phyloP scores from a whole-genome alignment of 2,888 invertebrate genomes.

The Chloromyia formosa region DNA sequence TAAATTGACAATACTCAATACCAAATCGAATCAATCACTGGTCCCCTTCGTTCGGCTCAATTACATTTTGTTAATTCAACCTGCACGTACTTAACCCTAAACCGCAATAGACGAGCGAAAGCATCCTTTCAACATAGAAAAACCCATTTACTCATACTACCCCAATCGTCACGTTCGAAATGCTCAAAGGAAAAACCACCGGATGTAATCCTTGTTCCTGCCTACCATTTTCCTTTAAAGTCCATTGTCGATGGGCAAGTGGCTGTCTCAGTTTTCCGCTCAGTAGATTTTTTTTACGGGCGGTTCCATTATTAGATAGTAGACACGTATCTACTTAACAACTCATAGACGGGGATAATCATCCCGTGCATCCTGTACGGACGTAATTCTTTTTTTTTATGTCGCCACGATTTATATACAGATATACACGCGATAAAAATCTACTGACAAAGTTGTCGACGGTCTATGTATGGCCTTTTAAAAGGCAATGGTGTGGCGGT shows the following conservation, averaged over 20 bases:
- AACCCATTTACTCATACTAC: background rate
- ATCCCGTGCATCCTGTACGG: constrained; percentile 18
- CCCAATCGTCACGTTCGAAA: constrained; percentile 18
- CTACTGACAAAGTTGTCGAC: no score
- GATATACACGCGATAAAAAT: no score
- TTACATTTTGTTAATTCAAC: constrained; percentile 2
- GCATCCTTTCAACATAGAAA: background rate
- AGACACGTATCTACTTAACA: constrained; percentile 31
- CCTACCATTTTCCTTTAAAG: constrained; percentile 13
- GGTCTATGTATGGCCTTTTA: no score
- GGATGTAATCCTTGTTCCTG: constrained; percentile 46
- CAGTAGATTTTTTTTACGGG: background rate
- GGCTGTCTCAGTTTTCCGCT: constrained; percentile 11
- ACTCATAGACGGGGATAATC: constrained; percentile 8
- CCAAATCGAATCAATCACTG: background rate
- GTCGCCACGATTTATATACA: no score
- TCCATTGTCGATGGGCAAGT: constrained; percentile 24
- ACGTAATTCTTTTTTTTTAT: background rate
- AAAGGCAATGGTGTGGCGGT: no score
- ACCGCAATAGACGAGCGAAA: constrained; percentile 1
- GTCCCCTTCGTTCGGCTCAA: background rate
- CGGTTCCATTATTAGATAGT: constrained; percentile 1
- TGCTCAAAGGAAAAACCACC: constrained; percentile 17
- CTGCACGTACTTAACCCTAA: constrained; percentile 17
- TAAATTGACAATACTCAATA: no score